Conservation (phyloP, 2,113 vertebrate genomes). For the Mohoua ochrocephala region DNA sequence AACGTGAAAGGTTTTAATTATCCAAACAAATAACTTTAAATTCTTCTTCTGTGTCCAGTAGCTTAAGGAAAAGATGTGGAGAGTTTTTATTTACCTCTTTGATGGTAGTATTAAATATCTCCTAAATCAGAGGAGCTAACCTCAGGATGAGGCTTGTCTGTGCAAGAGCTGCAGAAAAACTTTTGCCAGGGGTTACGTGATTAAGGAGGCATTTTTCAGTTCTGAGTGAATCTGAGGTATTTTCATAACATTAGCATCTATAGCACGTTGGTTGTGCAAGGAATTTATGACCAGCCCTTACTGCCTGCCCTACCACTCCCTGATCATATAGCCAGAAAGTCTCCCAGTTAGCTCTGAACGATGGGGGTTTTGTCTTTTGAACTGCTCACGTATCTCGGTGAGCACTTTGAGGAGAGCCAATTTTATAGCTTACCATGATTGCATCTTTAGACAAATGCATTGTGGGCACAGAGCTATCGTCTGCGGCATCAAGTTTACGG, state of each 20-base stretch:
- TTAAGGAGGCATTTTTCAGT: conserved; percentile 16
- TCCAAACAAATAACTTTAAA: background rate
- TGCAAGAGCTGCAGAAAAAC: background rate
- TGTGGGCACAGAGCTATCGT: background rate
- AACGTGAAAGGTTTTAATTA: background rate
- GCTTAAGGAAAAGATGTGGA: background rate
- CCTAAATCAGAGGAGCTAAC: background rate
- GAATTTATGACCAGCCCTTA: conserved; percentile 48
- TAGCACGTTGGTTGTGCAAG: conserved; percentile 16
- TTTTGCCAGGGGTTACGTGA: conserved; percentile 7
- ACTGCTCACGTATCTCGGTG: background rate
- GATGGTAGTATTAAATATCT: background rate
- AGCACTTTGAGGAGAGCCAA: background rate
- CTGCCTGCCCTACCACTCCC: conserved; percentile 19
- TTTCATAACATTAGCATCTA: conserved; percentile 32
- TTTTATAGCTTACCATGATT: background rate
- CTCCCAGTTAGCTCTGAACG: background rate
- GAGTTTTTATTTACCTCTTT: background rate
- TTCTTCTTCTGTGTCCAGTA: background rate
- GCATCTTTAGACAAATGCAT: background rate
- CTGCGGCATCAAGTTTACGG: background rate
- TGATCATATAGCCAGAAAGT: background rate
- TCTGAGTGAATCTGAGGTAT: conserved; percentile 15
- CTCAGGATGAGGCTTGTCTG: conserved; percentile 13
- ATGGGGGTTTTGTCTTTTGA: background rate